Base-by-base conservation (phyloP, 2,888 invertebrate species). In the Eutolmus rufibarbis region DNA sequence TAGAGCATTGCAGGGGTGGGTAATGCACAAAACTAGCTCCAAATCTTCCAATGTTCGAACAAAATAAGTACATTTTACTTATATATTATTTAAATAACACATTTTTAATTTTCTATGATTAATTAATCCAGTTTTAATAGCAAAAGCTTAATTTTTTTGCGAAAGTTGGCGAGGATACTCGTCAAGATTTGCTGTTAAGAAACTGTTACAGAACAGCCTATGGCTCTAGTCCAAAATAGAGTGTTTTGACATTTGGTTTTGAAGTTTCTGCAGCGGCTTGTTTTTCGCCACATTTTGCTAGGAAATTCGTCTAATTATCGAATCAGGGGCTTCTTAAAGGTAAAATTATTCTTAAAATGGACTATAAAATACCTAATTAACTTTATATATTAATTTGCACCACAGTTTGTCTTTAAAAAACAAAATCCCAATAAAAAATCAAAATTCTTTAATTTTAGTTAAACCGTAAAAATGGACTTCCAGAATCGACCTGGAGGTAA, bases 401-500 rank as follows among this genome's bases (percentile, higher is more conserved):
- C 9, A 14, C 14, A 8, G 12, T 14, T 1, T 43, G 0, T 12
- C 4, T 14, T 43, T 14, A 3, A 2, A 43, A 43, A 43, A 43
- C 43, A 4, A 14, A 14, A 2, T 46, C 43, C 43, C 43, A 16
- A 46, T 1, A 46, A 46, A 46, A 3, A 1, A 5, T 2, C 23
- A 66, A 28, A 23, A 14, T 66, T 19, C 12, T 28, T 66, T 66
- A 66, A 57, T 66, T 66, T 66, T 23, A 66, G 66, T 2, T 66
- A 66, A 66, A 1, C 12, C 28, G 23, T 3, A n/a, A 89, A 31
- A 86, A 99, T 99, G 99, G 99, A 99, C 94, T 99, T 99, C 91
- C 99, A 99, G 95, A 98, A 99, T 93, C 95, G 99, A 88, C 97
- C 99, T 88, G 99, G 99, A 89, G 99, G 99, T 16, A 99, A 99